Conservation (phyloP, 1,140 invertebrate species). For the Drosophila truncata region DNA sequence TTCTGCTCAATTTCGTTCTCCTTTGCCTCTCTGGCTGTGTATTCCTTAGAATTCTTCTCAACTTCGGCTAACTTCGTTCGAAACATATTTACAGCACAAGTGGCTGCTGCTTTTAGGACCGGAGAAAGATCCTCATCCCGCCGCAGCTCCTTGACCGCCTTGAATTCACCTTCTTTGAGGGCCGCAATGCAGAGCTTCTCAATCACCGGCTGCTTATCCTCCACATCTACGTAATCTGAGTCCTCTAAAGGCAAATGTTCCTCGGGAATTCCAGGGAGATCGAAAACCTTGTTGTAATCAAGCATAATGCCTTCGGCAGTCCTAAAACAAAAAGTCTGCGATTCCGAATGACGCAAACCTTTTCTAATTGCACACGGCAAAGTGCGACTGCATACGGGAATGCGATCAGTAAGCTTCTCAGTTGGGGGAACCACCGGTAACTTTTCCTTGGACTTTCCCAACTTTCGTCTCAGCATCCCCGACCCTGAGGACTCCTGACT, state of each 20-base stretch:
- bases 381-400: conserved; percentile 20
- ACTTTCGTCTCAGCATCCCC: too few relatives aligned
- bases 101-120: conserved; percentile 13
- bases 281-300: conserved; percentile 50
- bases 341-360: fast-evolving
- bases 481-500: neutral
- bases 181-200: conserved; percentile 32
- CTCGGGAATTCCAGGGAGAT: neutral
- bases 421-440: too few relatives aligned
- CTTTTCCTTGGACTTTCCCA: neutral
- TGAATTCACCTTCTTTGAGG: neutral
- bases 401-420: conserved; percentile 13
- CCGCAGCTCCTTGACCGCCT: neutral
- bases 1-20: neutral
- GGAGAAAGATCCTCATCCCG: neutral
- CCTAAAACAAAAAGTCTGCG: neutral
- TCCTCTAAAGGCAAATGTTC: neutral
- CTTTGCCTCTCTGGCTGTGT: neutral
- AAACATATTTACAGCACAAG: conserved; percentile 19
- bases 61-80: neutral
- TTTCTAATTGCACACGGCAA: neutral
- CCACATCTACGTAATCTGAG: conserved; percentile 1
- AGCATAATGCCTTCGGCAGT: conserved; percentile 8
- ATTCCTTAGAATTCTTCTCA: neutral
- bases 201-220: conserved; percentile 32